phyloP scores from a whole-genome alignment of 2,797 vertebrate species.

The Picus viridis region DNA sequence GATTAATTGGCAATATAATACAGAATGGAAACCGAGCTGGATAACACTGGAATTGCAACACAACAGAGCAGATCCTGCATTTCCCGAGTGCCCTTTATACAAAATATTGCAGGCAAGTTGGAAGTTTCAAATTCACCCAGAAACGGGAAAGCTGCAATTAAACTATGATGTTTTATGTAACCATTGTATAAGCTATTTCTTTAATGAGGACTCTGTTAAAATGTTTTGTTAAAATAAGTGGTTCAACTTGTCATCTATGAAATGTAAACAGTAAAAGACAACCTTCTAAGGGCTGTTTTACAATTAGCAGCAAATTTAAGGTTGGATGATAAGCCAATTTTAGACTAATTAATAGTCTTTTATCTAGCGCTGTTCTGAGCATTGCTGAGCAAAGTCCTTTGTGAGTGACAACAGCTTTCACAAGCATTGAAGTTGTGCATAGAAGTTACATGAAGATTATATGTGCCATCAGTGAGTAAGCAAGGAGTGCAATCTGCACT shows the following conservation, averaged over 20 bases:
- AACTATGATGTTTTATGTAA: background rate
- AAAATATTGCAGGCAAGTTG: background rate
- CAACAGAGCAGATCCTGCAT: background rate
- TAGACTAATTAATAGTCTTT: background rate
- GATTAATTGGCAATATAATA: background rate
- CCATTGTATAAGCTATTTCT: fast-evolving
- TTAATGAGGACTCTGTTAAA: background rate
- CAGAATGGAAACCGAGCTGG: background rate
- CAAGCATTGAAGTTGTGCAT: background rate
- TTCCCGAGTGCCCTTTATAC: background rate
- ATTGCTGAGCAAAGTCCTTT: background rate
- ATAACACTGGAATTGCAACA: background rate
- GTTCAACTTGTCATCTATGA: background rate
- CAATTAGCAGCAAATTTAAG: background rate
- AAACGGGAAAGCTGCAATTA: background rate
- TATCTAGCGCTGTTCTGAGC: background rate
- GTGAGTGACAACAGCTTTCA: background rate
- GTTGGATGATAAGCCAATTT: background rate
- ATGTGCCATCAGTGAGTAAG: background rate
- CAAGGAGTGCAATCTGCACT: background rate
- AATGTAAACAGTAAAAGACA: background rate
- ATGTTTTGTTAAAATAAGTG: background rate
- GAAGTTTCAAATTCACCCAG: background rate
- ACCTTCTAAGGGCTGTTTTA: background rate
- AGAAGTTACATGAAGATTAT: background rate